Evolutionary conservation across 2,113 vertebrate genomes (phyloP), one percentile per base, ranked within the genome.

Genomic region (Gobio gobio): DNA sequence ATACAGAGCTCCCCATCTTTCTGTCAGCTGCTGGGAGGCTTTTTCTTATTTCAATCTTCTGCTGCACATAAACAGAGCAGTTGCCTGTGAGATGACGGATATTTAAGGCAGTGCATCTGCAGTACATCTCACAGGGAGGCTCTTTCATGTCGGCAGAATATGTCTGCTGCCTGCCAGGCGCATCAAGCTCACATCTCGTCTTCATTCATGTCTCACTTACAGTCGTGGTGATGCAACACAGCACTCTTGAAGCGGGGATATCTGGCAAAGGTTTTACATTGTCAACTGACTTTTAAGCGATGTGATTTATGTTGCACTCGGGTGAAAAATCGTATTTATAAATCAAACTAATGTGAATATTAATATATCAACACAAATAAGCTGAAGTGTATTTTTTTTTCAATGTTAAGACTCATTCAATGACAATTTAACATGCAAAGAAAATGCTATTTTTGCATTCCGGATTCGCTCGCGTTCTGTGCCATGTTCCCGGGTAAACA

Each of bases 141-240:
- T 84, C 84, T 89, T 90, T 92, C 49, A 87, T 89, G 87, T 86
- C 84, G 91, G 81, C 84, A 86, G 87, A 88, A 80, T 54, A 77
- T 51, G 83, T 88, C 83, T 85, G 73, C 83, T 83, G 85, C 87
- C 89, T 89, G 90, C 87, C 89, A 90, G 77, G 86, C 87, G 56
- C 83, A 80, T 87, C 83, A 89, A 85, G 51, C 84, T 22, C 78
- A 89, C 86, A 70, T 29, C 75, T 36, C 75, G 22, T 83, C 68
- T 81, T 73, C 84, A 75, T 78, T 88, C 47, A 66, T 81, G 80
- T 89, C 89, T 91, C 87, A 89, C 81, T 87, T 54, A 82, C 84
- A 90, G 6, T n/a, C 22, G 51, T 59, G 58, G 80, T 89, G 86
- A 89, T 88, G 86, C 86, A 90, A 90, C 12, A 75, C 29, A 77